Percentiles rank a stretch among this genome's conserved stretches.
phyloP scores from a whole-genome alignment of 2,113 vertebrate species.

The Caranx ignobilis region DNA sequence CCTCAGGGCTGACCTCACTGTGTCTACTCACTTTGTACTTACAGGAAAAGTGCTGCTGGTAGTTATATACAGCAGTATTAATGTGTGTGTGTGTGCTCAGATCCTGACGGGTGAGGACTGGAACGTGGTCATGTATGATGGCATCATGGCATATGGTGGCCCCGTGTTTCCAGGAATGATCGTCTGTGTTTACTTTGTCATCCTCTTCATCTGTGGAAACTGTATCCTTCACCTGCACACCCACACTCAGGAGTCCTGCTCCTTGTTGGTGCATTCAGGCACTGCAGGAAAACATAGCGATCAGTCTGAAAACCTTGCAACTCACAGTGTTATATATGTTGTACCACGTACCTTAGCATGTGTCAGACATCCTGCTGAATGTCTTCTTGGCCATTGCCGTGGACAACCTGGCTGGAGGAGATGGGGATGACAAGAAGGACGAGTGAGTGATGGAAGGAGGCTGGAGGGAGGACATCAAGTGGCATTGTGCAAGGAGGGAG shows the following conservation, averaged over 20 bases:
- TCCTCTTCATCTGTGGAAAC: conserved; percentile 97
- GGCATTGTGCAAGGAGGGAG: too few species aligned
- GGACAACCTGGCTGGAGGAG: conserved; percentile 84
- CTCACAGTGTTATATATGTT: neutral
- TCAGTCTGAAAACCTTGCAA: neutral
- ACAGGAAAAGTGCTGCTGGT: too few species aligned
- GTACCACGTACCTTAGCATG: conserved; percentile 48
- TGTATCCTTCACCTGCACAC: conserved; percentile 86
- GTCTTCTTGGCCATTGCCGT: conserved; percentile 87
- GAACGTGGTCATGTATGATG: conserved; percentile 97
- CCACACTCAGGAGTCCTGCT: too few species aligned
- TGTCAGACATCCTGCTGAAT: conserved; percentile 84
- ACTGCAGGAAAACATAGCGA: neutral
- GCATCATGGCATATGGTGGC: conserved; percentile 95
- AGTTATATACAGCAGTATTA: too few species aligned
- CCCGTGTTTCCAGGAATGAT: conserved; percentile 94
- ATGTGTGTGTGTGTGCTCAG: conserved; percentile 69
- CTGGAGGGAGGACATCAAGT: too few species aligned
- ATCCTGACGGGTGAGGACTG: conserved; percentile 96
- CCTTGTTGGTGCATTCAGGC: neutral
- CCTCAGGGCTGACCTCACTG: too few species aligned
- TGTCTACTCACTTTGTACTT: too few species aligned
- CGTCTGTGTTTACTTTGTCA: conserved; percentile 94
- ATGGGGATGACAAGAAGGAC: conserved; percentile 78
- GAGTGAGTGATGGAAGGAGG: conserved; percentile 68